These are phyloP conservation scores for Megastigmus dorsalis DNA, from an alignment of 2,888 invertebrate genomes.

Conservation along the genomic window DNA sequence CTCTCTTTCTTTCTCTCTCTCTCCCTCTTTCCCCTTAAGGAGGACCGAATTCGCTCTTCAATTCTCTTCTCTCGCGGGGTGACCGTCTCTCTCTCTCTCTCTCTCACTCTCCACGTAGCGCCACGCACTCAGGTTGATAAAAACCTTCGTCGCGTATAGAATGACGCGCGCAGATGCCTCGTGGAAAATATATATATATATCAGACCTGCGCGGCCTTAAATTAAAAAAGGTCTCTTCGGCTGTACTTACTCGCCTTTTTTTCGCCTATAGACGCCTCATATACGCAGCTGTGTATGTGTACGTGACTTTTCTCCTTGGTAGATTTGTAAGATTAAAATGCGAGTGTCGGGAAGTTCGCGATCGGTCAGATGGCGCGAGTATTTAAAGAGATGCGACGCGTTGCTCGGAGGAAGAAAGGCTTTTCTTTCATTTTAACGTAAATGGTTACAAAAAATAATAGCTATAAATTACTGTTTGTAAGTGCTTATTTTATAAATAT, in stretches of 20 bases:
- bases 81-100: background rate
- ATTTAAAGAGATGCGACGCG: no score
- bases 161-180: background rate
- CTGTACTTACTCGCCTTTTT: no score
- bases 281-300: background rate
- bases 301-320: background rate
- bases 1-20: no score
- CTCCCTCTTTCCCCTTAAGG: no score
- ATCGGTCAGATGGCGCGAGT: constrained; percentile 37
- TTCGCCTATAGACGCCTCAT: background rate
- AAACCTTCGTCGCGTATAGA: background rate
- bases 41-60: constrained; percentile 34
- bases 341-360: background rate
- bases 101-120: background rate
- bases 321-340: constrained; percentile 31
- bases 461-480: no score
- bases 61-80: constrained; percentile 22
- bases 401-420: no score
- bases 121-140: constrained; percentile 34
- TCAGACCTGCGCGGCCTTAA: constrained; percentile 28
- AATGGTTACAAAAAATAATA: no score
- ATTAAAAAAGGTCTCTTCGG: constrained; percentile 41
- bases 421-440: no score
- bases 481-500: no score
- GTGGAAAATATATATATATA: no score